A percentile compares a stretch with the other conserved stretches of the same genome.
These are phyloP conservation scores for Marcusenius ussheri DNA, from an alignment of 2,113 vertebrate genomes.

Conservation along the genomic window DNA sequence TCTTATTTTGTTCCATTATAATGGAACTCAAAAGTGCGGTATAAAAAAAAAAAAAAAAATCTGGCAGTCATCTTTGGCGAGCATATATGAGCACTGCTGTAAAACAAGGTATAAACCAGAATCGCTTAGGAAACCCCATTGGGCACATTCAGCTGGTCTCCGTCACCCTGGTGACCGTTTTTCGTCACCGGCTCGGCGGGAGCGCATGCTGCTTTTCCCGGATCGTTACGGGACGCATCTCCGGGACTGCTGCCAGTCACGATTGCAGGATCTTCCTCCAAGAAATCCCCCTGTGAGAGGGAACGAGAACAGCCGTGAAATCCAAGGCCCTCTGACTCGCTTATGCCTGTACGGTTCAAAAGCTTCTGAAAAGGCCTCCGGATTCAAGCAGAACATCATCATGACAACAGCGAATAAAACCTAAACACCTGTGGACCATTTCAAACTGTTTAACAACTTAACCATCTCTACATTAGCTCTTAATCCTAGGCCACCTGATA, in stretches of 20 bases:
- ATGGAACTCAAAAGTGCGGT: conserved; percentile 83
- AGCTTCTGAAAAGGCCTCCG: not conserved
- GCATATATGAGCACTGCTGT: conserved; percentile 95
- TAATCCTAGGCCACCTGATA: not conserved
- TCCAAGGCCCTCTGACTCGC: not conserved
- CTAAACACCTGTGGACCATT: not conserved
- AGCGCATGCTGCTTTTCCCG: conserved; percentile 29
- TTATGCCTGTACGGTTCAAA: not conserved
- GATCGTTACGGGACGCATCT: not conserved
- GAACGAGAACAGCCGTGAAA: conserved; percentile 35
- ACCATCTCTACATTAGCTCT: not conserved
- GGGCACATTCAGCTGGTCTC: conserved; percentile 68
- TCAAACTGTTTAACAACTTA: not conserved
- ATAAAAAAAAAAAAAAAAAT: conserved; percentile 56
- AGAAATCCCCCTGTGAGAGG: conserved; percentile 68
- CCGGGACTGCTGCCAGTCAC: not conserved
- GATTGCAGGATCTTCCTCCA: conserved; percentile 60
- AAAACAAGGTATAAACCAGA: conserved; percentile 72
- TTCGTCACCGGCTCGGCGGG: conserved; percentile 62
- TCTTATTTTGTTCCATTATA: conserved; percentile 76
- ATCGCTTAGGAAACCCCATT: conserved; percentile 89
- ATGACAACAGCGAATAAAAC: not conserved
- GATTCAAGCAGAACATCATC: not conserved
- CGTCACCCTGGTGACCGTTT: conserved; percentile 65
- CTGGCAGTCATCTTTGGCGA: conserved; percentile 98